phyloP scores from a whole-genome alignment of 2,113 vertebrate genomes.

The Serinus canaria region DNA sequence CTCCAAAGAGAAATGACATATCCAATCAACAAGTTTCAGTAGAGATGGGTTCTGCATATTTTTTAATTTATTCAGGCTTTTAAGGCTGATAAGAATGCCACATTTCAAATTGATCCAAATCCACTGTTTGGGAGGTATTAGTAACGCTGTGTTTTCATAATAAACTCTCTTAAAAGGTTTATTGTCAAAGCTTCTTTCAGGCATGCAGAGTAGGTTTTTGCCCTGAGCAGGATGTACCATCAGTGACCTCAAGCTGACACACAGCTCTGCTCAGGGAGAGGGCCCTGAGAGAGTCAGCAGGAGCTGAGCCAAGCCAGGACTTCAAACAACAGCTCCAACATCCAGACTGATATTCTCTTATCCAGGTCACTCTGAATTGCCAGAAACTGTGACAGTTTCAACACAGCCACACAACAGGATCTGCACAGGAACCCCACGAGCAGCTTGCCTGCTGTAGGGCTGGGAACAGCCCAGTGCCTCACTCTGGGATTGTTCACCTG shows the following conservation, averaged over 20 bases:
- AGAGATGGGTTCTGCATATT: conserved; percentile 36
- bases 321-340: background rate
- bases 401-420: background rate
- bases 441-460: background rate
- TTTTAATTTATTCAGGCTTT: conserved; percentile 46
- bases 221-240: conserved; percentile 7
- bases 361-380: background rate
- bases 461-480: background rate
- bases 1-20: conserved; percentile 1
- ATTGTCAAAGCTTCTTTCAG: conserved; percentile 43
- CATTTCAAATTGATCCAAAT: conserved; percentile 24
- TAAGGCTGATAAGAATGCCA: background rate
- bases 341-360: background rate
- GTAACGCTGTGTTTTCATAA: conserved; percentile 17
- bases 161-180: conserved; percentile 40
- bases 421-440: background rate
- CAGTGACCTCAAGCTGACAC: conserved; percentile 6
- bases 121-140: conserved; percentile 29
- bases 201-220: conserved; percentile 23
- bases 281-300: background rate
- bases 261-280: background rate
- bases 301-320: background rate
- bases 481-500: background rate
- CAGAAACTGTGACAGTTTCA: background rate
- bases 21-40: conserved; percentile 38